Base-by-base conservation (phyloP, 2,113 vertebrate genomes). In the Cephalophus harveyi region DNA sequence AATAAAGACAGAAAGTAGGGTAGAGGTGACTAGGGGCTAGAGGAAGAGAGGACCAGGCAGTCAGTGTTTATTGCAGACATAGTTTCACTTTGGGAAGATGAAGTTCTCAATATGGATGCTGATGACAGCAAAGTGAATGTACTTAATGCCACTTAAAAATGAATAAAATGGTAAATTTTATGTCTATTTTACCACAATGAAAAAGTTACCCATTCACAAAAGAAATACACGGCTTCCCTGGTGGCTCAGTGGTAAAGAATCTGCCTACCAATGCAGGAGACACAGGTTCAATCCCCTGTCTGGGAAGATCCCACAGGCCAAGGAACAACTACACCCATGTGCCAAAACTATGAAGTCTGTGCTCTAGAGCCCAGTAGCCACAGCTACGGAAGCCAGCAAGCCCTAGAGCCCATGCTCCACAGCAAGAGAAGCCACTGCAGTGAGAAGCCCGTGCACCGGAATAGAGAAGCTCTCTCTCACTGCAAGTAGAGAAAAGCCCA, bases 171-270 rank as follows among this genome's bases (percentile, higher is more conserved):
- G 27, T 55, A 46, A 27, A 27, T 85, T 78, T 46, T 52, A 81
- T 48, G 25, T 52, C 33, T 71, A 21, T 94, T 74, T 92, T 21
- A 59, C 10, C 13, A 43, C 28, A 60, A 23, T 79, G 23, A 86
- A 89, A 57, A 57, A 67, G 27, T 12, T 43, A 33, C 7, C 10
- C 13, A 52, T 62, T 89, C 94, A 76, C 28, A 76, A 94, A 59
- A 85, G 82, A 59, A 54, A 21, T 40, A 76, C 23, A 43, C 23
- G 71, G 40, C 23, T 43, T 76, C 71, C 40, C 71, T 76, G 23
- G 23, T 76, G 71, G 71, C 71, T 76, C 23, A 76, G 71, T 76
- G 71, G 71, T 76, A 76, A 76, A 76, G 71, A 76, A 76, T 76
- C 71, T 76, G 6, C 71, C 71, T 43, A 25, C 40, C 71, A 76